phyloP scores from a whole-genome alignment of 2,797 vertebrate species.

The Micrastur ruficollis region DNA sequence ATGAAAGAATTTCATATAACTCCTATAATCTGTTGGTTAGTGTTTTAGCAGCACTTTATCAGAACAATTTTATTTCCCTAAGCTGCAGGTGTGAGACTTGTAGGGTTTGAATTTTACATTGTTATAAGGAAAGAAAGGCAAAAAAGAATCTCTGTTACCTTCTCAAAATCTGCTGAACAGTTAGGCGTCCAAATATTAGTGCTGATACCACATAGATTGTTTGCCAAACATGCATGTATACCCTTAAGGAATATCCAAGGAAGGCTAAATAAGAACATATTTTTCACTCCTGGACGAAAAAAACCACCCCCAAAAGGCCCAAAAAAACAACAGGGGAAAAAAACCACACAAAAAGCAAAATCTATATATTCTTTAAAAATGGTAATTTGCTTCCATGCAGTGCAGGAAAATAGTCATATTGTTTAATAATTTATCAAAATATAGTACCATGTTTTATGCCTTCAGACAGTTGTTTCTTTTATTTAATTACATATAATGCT shows the following conservation, averaged over 20 bases:
- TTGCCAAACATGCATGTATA: neutral
- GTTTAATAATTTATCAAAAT: neutral
- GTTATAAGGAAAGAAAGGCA: neutral
- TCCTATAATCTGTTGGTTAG: neutral
- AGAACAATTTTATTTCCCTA: neutral
- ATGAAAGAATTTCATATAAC: neutral
- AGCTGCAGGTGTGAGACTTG: neutral
- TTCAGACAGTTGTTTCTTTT: neutral
- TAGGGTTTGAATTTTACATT: neutral
- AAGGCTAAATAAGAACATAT: neutral
- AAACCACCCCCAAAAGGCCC: too few species aligned
- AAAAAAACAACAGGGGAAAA: neutral
- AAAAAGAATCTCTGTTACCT: neutral
- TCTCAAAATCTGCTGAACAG: neutral
- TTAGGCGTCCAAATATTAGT: neutral
- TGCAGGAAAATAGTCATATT: neutral
- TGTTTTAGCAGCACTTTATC: neutral
- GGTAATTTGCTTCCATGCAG: neutral
- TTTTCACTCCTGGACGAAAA: neutral
- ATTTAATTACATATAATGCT: neutral
- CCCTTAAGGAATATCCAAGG: neutral
- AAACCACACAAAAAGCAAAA: accelerated
- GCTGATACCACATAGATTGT: neutral
- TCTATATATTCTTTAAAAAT: neutral
- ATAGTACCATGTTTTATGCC: neutral